Conservation (phyloP, 2,797 vertebrate genomes). For the Pangasius mekongensis region DNA sequence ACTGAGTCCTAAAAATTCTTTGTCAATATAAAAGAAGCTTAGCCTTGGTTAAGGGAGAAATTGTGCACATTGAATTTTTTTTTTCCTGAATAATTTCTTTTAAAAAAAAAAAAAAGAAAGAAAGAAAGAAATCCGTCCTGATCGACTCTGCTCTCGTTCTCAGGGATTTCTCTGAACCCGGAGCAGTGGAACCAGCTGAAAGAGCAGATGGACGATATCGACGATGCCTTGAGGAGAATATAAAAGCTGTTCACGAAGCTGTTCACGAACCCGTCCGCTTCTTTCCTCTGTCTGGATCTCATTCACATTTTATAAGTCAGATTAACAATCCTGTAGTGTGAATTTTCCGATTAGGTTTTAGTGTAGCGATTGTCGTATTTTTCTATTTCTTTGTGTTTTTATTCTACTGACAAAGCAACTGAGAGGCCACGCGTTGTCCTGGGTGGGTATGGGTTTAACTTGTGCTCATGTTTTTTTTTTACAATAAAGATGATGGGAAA, state of each 20-base stretch:
- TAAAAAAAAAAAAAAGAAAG: too few relatives aligned
- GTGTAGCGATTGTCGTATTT: slow-evolving; percentile 27
- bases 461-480: slow-evolving; percentile 42
- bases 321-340: slow-evolving; percentile 42
- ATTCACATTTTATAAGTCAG: slow-evolving; percentile 72
- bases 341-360: slow-evolving; percentile 44
- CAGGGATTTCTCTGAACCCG: slow-evolving; percentile 88
- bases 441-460: slow-evolving; percentile 1
- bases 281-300: slow-evolving; percentile 36
- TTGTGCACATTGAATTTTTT: not conserved
- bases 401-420: slow-evolving; percentile 25
- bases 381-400: slow-evolving; percentile 46
- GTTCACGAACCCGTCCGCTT: slow-evolving; percentile 21
- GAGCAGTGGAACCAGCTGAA: slow-evolving; percentile 88
- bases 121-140: not conserved
- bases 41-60: not conserved
- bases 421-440: not conserved
- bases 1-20: not conserved
- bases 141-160: slow-evolving; percentile 46
- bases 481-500: slow-evolving; percentile 49
- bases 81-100: not conserved
- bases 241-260: slow-evolving; percentile 60
- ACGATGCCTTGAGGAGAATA: slow-evolving; percentile 85
- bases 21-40: not conserved
- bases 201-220: slow-evolving; percentile 87